These are phyloP conservation scores for Urocitellus parryii DNA, from an alignment of 2,113 vertebrate genomes.

Conservation along the genomic window DNA sequence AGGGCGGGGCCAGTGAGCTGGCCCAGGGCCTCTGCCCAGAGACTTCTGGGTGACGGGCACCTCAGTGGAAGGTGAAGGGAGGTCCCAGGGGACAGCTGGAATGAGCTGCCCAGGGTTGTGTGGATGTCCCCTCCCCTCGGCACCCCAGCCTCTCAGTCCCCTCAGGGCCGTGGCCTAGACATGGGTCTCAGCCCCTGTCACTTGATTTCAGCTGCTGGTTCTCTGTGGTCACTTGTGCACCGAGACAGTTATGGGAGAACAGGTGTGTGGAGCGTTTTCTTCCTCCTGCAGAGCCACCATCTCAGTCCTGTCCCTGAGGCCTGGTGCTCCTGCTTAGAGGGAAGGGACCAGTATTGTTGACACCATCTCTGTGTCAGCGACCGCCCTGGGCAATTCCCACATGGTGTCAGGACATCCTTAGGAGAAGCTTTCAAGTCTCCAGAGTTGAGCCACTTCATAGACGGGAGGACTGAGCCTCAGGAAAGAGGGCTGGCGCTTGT, in stretches of 20 bases:
- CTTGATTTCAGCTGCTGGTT: neutral
- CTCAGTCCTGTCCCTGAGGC: no score
- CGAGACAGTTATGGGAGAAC: neutral
- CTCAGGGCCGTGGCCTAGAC: accelerated
- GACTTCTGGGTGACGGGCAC: neutral
- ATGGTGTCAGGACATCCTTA: accelerated
- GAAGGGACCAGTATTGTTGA: neutral
- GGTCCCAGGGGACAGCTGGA: no score
- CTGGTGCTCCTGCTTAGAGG: neutral
- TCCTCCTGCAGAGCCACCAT: neutral
- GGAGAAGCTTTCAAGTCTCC: neutral
- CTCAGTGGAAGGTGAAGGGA: neutral
- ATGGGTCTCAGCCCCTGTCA: neutral
- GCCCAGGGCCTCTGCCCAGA: neutral
- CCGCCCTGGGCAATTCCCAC: accelerated
- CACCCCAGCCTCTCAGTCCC: neutral
- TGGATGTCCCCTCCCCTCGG: neutral
- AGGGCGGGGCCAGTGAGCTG: neutral
- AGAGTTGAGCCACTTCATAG: no score
- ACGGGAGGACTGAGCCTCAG: neutral
- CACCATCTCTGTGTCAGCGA: neutral
- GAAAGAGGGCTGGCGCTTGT: neutral
- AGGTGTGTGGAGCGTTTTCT: accelerated
- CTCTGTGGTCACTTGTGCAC: neutral
- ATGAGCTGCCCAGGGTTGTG: neutral